Evolutionary conservation across 2,113 vertebrate species (phyloP).

Genomic region (Indicator maculatus): DNA sequence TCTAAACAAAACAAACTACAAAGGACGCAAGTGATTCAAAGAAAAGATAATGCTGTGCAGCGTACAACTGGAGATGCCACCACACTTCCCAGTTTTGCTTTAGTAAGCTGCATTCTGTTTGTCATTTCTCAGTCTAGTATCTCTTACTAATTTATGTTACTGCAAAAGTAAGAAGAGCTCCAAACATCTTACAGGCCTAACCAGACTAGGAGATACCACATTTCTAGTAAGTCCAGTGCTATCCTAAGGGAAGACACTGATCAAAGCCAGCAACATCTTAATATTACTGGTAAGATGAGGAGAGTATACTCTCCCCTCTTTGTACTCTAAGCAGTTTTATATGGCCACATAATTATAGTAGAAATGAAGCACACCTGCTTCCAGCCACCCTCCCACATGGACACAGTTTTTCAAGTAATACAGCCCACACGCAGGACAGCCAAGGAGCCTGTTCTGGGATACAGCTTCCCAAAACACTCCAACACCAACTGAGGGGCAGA

Average conservation of each 20-base stretch:
- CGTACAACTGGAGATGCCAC: background rate
- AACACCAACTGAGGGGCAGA: rapidly evolving
- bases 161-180: background rate
- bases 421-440: background rate
- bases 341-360: background rate
- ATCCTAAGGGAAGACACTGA: background rate
- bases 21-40: background rate
- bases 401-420: rapidly evolving
- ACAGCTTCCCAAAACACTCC: background rate
- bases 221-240: background rate
- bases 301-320: background rate
- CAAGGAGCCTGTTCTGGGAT: background rate
- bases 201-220: background rate
- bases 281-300: background rate
- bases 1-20: background rate
- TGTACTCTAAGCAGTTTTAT: background rate
- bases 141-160: background rate
- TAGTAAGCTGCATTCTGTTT: background rate
- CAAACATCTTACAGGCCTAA: background rate
- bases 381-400: background rate
- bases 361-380: background rate
- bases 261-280: background rate
- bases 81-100: slow-evolving; percentile 1
- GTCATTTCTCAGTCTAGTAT: background rate
- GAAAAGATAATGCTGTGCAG: background rate